Conservation (phyloP, 2,888 invertebrate species). For the Phanerotoma sp. region DNA sequence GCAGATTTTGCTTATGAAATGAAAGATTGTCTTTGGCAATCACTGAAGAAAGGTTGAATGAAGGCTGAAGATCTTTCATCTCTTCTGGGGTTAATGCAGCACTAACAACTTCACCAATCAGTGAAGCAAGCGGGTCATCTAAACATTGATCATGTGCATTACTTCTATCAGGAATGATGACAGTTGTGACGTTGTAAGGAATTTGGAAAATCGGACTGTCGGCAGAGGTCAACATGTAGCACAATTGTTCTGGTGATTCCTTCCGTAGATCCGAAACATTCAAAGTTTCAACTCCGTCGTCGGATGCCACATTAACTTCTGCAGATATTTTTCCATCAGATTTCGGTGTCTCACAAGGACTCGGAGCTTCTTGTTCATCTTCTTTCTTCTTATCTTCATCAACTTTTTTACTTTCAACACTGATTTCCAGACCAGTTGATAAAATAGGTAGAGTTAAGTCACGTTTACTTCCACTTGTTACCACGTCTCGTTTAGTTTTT, state of each 20-base stretch:
- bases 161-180: slow-evolving; percentile 43
- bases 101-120: background rate
- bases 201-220: slow-evolving; percentile 43
- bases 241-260: slow-evolving; percentile 21
- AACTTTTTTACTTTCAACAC: slow-evolving; percentile 16
- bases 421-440: slow-evolving; percentile 33
- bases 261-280: background rate
- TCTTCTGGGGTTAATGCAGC: background rate
- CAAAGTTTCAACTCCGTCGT: too few relatives aligned
- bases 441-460: slow-evolving; percentile 45
- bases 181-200: slow-evolving; percentile 51
- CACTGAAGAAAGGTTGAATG: slow-evolving; percentile 39
- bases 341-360: too few relatives aligned
- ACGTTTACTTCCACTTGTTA: too few relatives aligned
- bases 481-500: slow-evolving; percentile 37
- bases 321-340: too few relatives aligned
- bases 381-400: background rate
- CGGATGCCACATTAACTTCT: too few relatives aligned
- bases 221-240: slow-evolving; percentile 50
- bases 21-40: slow-evolving; percentile 32
- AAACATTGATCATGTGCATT: background rate
- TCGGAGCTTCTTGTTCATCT: slow-evolving; percentile 11
- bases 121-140: background rate
- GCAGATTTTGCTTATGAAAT: slow-evolving; percentile 43
- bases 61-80: slow-evolving; percentile 26